phyloP scores from a whole-genome alignment of 2,113 vertebrate genomes.

The Periophthalmodon schlosseri region DNA sequence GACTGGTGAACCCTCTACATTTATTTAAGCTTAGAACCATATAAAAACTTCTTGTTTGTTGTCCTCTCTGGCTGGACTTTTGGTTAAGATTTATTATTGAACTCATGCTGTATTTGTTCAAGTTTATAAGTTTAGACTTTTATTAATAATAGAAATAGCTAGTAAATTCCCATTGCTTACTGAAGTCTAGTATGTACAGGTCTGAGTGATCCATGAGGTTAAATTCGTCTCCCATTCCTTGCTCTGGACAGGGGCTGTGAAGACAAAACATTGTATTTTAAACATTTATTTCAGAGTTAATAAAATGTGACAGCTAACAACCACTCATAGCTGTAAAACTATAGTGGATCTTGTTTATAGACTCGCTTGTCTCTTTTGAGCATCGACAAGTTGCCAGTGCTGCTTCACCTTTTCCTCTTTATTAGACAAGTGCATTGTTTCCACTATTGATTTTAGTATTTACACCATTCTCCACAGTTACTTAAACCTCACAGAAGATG shows the following conservation, averaged over 20 bases:
- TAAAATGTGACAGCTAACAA: not conserved
- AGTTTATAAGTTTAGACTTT: no score
- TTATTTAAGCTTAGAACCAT: no score
- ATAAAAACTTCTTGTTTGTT: not conserved
- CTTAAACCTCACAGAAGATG: not conserved
- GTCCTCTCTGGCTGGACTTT: no score
- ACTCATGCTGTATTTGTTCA: no score
- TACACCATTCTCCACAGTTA: slow-evolving; percentile 8
- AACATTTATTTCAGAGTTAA: not conserved
- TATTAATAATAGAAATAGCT: not conserved
- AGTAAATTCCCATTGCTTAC: slow-evolving; percentile 78
- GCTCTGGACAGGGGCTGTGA: slow-evolving; percentile 93
- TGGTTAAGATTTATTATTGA: no score
- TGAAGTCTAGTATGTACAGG: slow-evolving; percentile 97
- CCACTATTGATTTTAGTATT: slow-evolving; percentile 6
- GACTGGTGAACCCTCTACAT: no score
- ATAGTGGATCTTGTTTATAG: slow-evolving; percentile 10
- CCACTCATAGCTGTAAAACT: slow-evolving; percentile 12
- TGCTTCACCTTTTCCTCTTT: not conserved
- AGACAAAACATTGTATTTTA: slow-evolving; percentile 37
- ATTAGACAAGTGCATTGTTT: slow-evolving; percentile 13
- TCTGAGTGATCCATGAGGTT: slow-evolving; percentile 99
- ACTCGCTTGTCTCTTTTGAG: slow-evolving; percentile 19
- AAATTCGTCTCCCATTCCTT: slow-evolving; percentile 97
- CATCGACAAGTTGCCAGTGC: not conserved